phyloP scores from a whole-genome alignment of 1,140 invertebrate genomes.

The Pinna nobilis region DNA sequence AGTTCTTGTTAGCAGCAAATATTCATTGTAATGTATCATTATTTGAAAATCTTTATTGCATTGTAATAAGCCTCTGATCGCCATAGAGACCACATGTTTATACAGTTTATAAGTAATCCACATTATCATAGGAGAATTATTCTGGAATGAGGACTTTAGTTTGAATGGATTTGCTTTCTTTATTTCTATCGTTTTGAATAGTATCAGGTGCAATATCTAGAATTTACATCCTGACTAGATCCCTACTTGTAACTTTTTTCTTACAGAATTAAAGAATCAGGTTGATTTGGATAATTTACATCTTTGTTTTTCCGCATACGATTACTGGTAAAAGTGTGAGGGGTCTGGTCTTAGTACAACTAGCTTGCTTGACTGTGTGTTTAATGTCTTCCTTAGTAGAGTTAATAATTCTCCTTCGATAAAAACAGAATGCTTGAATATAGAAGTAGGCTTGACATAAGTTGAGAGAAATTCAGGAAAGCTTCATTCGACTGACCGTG shows the following conservation, averaged over 20 bases:
- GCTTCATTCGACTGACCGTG: conserved; percentile 5
- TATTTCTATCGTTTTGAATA: too few species aligned
- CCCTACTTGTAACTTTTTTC: neutral
- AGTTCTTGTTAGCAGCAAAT: neutral
- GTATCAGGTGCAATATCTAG: too few species aligned
- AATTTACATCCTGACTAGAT: too few species aligned
- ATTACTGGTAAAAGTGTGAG: neutral
- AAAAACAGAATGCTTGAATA: too few species aligned
- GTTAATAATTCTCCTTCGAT: conserved; percentile 19
- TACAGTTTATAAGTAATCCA: neutral
- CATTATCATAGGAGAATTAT: conserved; percentile 17
- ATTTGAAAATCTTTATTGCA: neutral
- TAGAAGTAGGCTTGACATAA: neutral
- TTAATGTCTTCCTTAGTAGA: neutral
- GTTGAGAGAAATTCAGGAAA: conserved; percentile 4
- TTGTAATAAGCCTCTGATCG: conserved; percentile 17
- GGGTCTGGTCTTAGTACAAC: neutral
- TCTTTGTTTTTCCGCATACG: neutral
- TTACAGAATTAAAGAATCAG: neutral
- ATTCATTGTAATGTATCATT: neutral
- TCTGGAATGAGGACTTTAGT: too few species aligned
- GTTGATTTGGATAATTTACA: neutral
- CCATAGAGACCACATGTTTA: neutral
- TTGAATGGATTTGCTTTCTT: too few species aligned
- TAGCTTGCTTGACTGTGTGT: neutral